Percentiles rank a stretch among this genome's conserved stretches.
Evolutionary conservation across 2,888 invertebrate genomes (phyloP).

Genomic region (Deilephila elpenor): DNA sequence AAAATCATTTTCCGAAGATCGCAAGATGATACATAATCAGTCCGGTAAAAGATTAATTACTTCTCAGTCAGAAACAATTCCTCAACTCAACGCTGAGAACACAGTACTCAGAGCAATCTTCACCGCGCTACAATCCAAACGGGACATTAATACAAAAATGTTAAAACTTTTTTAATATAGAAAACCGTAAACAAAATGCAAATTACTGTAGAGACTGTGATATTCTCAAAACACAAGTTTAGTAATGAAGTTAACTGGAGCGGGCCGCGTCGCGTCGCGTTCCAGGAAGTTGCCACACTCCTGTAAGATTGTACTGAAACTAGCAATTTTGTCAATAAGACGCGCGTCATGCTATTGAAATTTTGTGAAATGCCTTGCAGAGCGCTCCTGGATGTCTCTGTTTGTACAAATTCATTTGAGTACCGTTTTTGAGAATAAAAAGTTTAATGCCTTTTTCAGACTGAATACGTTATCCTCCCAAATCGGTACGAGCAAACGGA

Average conservation of each 20-base stretch:
- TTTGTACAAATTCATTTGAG: not conserved
- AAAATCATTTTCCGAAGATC: too few relatives aligned
- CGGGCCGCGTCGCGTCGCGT: not conserved
- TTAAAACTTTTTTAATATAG: not conserved
- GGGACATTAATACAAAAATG: not conserved
- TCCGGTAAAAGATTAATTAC: too few relatives aligned
- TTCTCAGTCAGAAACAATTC: too few relatives aligned
- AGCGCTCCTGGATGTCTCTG: not conserved
- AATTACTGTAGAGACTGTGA: not conserved
- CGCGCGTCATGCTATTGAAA: not conserved
- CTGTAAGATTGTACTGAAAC: not conserved
- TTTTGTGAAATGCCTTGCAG: not conserved
- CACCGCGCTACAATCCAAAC: not conserved
- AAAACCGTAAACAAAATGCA: not conserved
- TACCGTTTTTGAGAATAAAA: too few relatives aligned
- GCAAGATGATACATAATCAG: too few relatives aligned
- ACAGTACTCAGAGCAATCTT: not conserved
- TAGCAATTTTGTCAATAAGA: conserved; percentile 3
- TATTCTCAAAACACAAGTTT: conserved; percentile 4
- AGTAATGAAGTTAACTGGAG: not conserved
- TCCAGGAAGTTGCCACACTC: not conserved
- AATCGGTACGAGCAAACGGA: too few relatives aligned
- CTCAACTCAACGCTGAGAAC: not conserved
- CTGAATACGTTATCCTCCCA: too few relatives aligned
- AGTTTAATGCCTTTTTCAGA: too few relatives aligned